phyloP scores from a whole-genome alignment of 1,140 invertebrate genomes.

The Philaenus spumarius region DNA sequence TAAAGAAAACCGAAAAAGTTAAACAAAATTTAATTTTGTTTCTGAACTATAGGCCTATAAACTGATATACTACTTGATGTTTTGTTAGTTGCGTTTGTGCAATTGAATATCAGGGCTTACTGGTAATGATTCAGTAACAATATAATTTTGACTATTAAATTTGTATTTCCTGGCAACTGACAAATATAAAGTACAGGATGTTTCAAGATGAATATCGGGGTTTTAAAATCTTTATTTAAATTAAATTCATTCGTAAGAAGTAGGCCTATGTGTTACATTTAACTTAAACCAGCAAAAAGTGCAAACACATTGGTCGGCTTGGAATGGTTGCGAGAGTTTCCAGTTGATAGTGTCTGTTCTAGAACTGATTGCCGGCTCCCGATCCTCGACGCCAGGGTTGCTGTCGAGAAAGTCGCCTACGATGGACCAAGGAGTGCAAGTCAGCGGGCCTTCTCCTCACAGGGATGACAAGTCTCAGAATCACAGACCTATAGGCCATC shows the following conservation, averaged over 20 bases:
- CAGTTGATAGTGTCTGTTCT: slow-evolving; percentile 44
- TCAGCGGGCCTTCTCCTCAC: slow-evolving; percentile 33
- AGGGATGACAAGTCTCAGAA: slow-evolving; percentile 15
- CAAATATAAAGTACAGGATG: too few relatives aligned
- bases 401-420: slow-evolving; percentile 66
- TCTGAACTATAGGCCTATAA: too few relatives aligned
- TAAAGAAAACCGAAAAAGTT: too few relatives aligned
- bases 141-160: too few relatives aligned
- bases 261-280: not conserved
- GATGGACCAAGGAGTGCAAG: slow-evolving; percentile 73
- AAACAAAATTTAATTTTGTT: too few relatives aligned
- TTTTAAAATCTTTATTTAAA: not conserved
- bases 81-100: too few relatives aligned
- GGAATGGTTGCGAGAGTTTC: slow-evolving; percentile 10
- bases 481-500: too few relatives aligned
- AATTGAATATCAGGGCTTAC: too few relatives aligned
- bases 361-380: slow-evolving; percentile 65
- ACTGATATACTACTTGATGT: too few relatives aligned
- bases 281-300: not conserved
- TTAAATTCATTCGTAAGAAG: not conserved
- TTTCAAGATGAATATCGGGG: too few relatives aligned
- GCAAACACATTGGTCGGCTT: not conserved
- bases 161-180: too few relatives aligned
- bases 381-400: slow-evolving; percentile 67
- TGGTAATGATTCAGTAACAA: too few relatives aligned